phyloP scores from a whole-genome alignment of 1,140 invertebrate genomes.

The Archivesica marissinica region DNA sequence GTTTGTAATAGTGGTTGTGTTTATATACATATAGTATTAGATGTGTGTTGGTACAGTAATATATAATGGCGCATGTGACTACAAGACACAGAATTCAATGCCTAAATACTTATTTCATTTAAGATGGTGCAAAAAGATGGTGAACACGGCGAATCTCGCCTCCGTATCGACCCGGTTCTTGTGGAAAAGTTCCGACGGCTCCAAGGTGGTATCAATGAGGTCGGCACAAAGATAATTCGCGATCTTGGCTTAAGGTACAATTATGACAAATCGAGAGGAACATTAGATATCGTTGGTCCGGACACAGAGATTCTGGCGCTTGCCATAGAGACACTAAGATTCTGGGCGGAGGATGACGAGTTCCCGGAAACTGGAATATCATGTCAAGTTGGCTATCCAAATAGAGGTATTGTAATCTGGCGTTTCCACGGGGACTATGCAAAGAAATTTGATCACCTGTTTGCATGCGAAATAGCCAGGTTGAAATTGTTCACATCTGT shows the following conservation, averaged over 20 bases:
- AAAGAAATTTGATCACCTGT: constrained; percentile 59
- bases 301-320: constrained; percentile 53
- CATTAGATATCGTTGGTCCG: constrained; percentile 43
- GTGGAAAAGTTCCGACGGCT: constrained; percentile 51
- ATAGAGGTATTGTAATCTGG: constrained; percentile 51
- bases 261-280: constrained; percentile 27
- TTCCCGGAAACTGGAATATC: constrained; percentile 55
- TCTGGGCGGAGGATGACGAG: constrained; percentile 50
- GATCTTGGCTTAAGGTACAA: constrained; percentile 50
- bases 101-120: not conserved
- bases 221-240: constrained; percentile 41
- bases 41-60: no score
- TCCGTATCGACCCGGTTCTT: constrained; percentile 51
- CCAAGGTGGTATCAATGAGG: constrained; percentile 45
- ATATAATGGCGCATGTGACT: no score
- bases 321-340: constrained; percentile 38
- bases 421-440: constrained; percentile 60
- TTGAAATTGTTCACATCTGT: constrained; percentile 22
- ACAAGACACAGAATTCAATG: no score
- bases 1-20: no score
- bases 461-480: constrained; percentile 35
- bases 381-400: constrained; percentile 56
- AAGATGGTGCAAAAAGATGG: not conserved
- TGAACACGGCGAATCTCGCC: not conserved
- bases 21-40: no score